Evolutionary conservation across 2,797 vertebrate genomes (phyloP), one percentile per base, ranked within the genome.

Genomic region (Danio tinwini): DNA sequence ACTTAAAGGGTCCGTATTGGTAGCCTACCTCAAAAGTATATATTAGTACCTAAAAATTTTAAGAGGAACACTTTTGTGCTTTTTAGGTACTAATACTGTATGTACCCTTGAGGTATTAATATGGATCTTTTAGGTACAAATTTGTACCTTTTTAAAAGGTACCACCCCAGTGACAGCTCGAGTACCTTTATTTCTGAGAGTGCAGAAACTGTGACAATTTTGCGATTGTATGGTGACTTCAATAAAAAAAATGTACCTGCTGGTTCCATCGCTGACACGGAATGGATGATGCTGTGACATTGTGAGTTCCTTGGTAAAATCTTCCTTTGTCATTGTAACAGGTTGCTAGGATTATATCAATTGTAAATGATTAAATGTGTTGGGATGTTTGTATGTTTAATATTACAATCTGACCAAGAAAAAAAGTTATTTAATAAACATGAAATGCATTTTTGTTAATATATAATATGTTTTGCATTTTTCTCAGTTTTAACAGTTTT

Each of bases 251-350:
- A 63, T 68, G n/a, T 85, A 95, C 94, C 92, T 94, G 92, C 29
- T 93, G 89, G 5, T 86, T 93, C 96, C 96, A 98, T 42, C 91
- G 92, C 88, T 97, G 96, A 88, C 96, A 98, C 0, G 91, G 91
- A 70, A 90, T 91, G 42, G 94, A 95, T 0, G 96, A 96, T 73
- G 84, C 85, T 0, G 96, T 96, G 70, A 91, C n/a, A 0, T 96
- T 97, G 62, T 88, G n/a, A 0, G 16, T 86, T n/a, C 96, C 96
- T 86, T 95, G 94, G 81, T 97, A 98, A 88, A 94, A 95, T 50
- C 92, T 92, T 0, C 96, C 96, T 76, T 90, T 94, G 65, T 94
- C 94, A 0, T 87, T 93, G 88, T 96, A 98, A 86, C 96, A 98
- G 2, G 87, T 91, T 19, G 86, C 96, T 76, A 49, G n/a, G 82